phyloP scores from a whole-genome alignment of 1,140 invertebrate species.

The Ephestia elutella region DNA sequence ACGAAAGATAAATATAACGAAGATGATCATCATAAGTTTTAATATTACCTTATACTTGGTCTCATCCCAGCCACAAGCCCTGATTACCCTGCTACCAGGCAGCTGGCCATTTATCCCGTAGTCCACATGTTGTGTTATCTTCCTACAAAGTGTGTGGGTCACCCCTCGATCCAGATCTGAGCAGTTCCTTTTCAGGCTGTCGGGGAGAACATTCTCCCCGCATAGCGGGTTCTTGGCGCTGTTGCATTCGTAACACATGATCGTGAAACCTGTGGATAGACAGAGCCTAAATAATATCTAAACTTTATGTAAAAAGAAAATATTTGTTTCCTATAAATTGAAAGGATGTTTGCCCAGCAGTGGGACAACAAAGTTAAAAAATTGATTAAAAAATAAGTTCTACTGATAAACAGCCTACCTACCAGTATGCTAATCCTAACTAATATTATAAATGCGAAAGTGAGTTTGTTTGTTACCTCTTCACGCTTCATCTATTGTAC shows the following conservation, averaged over 20 bases:
- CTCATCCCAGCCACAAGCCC: slow-evolving; percentile 86
- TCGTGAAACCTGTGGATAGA: slow-evolving; percentile 75
- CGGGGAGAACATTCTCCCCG: slow-evolving; percentile 75
- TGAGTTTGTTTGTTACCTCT: no score
- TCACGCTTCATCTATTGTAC: no score
- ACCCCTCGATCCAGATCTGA: slow-evolving; percentile 70
- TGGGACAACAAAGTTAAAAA: no score
- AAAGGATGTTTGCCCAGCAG: no score
- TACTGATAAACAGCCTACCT: no score
- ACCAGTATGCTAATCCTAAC: no score
- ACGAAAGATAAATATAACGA: no score
- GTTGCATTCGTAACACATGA: slow-evolving; percentile 87
- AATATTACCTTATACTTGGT: slow-evolving; percentile 78
- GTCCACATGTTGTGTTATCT: slow-evolving; percentile 88
- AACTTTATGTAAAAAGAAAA: no score
- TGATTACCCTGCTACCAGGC: slow-evolving; percentile 81
- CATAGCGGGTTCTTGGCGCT: slow-evolving; percentile 83
- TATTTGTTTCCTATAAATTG: no score
- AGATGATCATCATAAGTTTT: no score
- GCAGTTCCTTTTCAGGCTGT: slow-evolving; percentile 79
- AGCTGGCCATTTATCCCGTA: slow-evolving; percentile 85
- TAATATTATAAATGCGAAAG: no score
- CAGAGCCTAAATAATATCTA: not conserved
- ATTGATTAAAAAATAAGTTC: no score
- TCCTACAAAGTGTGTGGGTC: slow-evolving; percentile 84